Base-by-base conservation (phyloP, 2,113 vertebrate species). In the Lethenteron reissneri region DNA sequence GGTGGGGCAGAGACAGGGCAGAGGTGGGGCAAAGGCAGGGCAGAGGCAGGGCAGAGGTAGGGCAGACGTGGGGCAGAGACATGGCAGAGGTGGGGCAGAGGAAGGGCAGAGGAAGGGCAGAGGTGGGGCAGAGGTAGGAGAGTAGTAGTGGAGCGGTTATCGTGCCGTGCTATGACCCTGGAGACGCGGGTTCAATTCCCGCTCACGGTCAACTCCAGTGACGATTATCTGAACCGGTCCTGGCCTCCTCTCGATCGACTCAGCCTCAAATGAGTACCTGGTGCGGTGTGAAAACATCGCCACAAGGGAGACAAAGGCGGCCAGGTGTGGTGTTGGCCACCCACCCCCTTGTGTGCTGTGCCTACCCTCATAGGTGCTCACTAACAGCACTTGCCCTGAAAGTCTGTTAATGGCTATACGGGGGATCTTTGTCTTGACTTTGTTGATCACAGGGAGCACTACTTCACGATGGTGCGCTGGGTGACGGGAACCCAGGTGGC, bases 401-500 rank as follows among this genome's bases (percentile, higher is more conserved):
- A 41, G 41, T 41, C 25, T 41, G 25, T 41, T 41, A 41, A 41
- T 41, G 41, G 41, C 41, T 41, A 41, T 41, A 41, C 6, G 41
- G 41, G 41, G 41, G 41, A 41, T 41, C 41, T 41, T 41, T 41
- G 41, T 41, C 41, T 41, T 41, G 41, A 41, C 41, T 9, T 59
- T 70, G 10, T 57, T 8, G 56, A 70, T 41, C 11, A 56, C 73
- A 79, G 78, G 71, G 78, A 76, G 15, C 76, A 75, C 75, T 87
- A 86, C 76, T 82, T 87, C 76, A 84, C 83, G 70, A 81, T 86
- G 82, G 84, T 84, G 75, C 83, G 75, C 8, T 87, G 85, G 85
- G 82, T 83, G 75, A 83, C 81, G 73, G 83, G 79, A 76, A 85
- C 83, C 15, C 79, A 80, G 10, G 80, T 87, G 11, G 81, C 81